A percentile compares a stretch with the other conserved stretches of the same genome.
Evolutionary conservation across 2,113 vertebrate species (phyloP).

Genomic region (Alectura lathami): DNA sequence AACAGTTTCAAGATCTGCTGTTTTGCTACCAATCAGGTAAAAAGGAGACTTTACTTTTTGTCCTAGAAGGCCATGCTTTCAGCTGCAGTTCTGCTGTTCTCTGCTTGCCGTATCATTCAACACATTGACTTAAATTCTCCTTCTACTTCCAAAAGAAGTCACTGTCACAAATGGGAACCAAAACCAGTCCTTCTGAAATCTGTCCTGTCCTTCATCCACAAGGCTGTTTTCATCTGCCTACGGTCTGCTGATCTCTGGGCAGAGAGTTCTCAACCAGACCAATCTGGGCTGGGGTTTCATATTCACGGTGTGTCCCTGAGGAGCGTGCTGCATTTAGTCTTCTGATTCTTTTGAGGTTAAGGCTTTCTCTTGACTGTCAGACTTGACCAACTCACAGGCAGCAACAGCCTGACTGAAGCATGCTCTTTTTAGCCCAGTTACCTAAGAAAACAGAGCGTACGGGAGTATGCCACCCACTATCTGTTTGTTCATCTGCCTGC

Average conservation of each 20-base stretch:
- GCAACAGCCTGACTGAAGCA: not conserved
- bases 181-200: not conserved
- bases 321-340: not conserved
- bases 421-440: not conserved
- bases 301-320: not conserved
- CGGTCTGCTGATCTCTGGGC: not conserved
- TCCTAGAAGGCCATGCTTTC: not conserved
- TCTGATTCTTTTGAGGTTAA: not conserved
- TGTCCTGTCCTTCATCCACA: not conserved
- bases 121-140: not conserved
- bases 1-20: rapidly evolving
- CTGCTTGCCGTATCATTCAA: not conserved
- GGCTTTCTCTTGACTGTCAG: not conserved
- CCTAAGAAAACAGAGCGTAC: not conserved
- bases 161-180: not conserved
- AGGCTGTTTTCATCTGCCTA: not conserved
- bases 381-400: not conserved
- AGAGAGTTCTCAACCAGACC: not conserved
- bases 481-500: not conserved
- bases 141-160: not conserved
- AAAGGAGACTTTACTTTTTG: not conserved
- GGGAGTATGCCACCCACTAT: not conserved
- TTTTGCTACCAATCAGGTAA: not conserved
- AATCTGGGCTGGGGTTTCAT: not conserved
- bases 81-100: not conserved